These are phyloP conservation scores for Hormiphora californensis DNA, from an alignment of 37 sponge, comb jelly and placozoan species.

Conservation along the genomic window DNA sequence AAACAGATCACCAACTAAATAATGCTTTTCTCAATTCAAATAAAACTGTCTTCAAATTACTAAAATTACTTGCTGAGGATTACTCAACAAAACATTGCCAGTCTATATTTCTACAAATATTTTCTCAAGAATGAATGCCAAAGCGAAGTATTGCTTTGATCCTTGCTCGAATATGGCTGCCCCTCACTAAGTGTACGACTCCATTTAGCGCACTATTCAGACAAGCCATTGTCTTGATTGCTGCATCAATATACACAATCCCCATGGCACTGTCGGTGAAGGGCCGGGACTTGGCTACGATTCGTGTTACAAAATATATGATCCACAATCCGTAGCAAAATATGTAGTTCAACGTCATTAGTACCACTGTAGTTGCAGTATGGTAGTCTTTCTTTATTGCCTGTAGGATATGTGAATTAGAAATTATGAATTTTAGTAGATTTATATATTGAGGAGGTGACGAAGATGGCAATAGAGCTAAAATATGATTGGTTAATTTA, in stretches of 20 bases:
- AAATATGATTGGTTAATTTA: no score
- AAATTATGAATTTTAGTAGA: background rate
- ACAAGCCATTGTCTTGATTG: constrained; percentile 23
- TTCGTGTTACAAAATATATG: background rate
- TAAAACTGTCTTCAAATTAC: no score
- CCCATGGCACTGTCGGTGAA: background rate
- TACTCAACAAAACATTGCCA: no score
- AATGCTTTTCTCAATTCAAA: no score
- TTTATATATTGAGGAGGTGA: background rate
- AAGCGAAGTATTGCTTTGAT: no score
- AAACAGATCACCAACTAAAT: no score
- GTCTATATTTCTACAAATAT: no score
- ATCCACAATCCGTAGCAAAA: constrained; percentile 40
- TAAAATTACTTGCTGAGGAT: no score
- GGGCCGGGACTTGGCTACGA: background rate
- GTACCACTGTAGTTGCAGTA: background rate
- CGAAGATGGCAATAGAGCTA: background rate
- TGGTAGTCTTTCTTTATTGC: constrained; percentile 10
- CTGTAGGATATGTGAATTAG: background rate
- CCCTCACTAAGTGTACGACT: background rate
- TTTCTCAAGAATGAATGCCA: no score
- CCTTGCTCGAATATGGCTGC: background rate
- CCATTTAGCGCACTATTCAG: constrained; percentile 17
- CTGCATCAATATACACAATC: background rate
- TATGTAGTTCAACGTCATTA: constrained; percentile 23